phyloP scores from a whole-genome alignment of 2,888 invertebrate species.

The Acrobasis suavella region DNA sequence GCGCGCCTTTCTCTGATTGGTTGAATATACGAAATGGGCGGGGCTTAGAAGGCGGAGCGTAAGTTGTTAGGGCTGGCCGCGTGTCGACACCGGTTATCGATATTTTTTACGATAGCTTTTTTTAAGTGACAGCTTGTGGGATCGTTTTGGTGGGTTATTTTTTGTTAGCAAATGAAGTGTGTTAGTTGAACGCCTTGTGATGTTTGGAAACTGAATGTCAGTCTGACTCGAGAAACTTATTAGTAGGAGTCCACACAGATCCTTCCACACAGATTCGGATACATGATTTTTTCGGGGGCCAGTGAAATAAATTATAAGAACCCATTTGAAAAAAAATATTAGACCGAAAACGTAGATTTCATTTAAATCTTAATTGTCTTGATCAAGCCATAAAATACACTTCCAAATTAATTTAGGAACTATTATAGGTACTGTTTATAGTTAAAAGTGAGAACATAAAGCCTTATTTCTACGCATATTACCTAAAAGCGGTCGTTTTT shows the following conservation, averaged over 20 bases:
- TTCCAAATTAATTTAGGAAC: too few species aligned
- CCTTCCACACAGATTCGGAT: too few species aligned
- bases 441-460: too few species aligned
- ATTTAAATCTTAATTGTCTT: too few species aligned
- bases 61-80: conserved; percentile 60
- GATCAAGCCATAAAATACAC: too few species aligned
- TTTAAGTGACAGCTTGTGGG: conserved; percentile 63
- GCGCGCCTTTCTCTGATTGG: conserved; percentile 56
- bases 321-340: too few species aligned
- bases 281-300: too few species aligned
- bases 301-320: too few species aligned
- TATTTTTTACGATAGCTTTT: conserved; percentile 60
- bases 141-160: conserved; percentile 17
- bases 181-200: conserved; percentile 13
- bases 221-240: background rate
- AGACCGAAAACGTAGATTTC: too few species aligned
- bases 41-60: conserved; percentile 55
- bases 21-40: conserved; percentile 54
- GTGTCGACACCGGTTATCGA: conserved; percentile 63
- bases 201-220: conserved; percentile 8
- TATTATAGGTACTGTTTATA: too few species aligned
- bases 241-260: background rate
- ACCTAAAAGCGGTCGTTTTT: too few species aligned
- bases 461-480: too few species aligned
- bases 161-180: conserved; percentile 8